A percentile compares a stretch with the other conserved stretches of the same genome.
phyloP scores from a whole-genome alignment of 2,113 vertebrate species.

The Neodontobutis hainanensis region DNA sequence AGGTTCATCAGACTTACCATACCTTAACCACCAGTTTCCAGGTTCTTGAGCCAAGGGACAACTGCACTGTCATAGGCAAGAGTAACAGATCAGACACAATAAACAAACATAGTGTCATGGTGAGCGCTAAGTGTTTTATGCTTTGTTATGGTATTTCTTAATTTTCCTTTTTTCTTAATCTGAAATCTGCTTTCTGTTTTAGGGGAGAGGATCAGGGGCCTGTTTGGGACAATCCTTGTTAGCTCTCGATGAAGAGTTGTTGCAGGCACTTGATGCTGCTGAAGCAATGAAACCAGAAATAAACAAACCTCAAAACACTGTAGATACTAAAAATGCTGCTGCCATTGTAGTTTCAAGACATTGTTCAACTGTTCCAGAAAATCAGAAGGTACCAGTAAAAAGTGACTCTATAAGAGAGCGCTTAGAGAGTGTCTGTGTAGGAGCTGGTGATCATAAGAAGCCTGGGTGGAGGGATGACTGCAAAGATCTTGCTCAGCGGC shows the following conservation, averaged over 20 bases:
- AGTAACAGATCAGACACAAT: conserved; percentile 20
- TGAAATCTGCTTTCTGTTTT: not conserved
- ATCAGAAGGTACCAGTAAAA: conserved; percentile 5
- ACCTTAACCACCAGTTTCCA: conserved; percentile 27
- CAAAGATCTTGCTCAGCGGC: conserved; percentile 72
- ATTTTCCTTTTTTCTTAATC: not conserved
- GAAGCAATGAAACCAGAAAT: conserved; percentile 26
- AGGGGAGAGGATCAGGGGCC: conserved; percentile 42
- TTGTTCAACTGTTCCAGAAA: not conserved
- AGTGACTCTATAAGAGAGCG: not conserved
- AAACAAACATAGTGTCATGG: conserved; percentile 15
- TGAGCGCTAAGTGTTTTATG: conserved; percentile 24
- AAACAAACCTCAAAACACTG: not conserved
- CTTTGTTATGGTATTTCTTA: not conserved
- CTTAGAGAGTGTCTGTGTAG: conserved; percentile 9
- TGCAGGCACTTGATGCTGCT: conserved; percentile 51
- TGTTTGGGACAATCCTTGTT: conserved; percentile 55
- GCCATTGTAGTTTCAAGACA: not conserved
- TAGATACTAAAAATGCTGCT: conserved; percentile 4
- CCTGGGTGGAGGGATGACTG: conserved; percentile 57
- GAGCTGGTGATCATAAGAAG: conserved; percentile 22
- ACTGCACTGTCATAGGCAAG: conserved; percentile 21
- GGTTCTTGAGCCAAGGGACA: conserved; percentile 36
- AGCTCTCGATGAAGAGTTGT: conserved; percentile 66
- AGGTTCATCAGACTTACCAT: not conserved